These are phyloP conservation scores for Parapristionchus giblindavisi DNA, from an alignment of 2,888 invertebrate species.

Conservation along the genomic window DNA sequence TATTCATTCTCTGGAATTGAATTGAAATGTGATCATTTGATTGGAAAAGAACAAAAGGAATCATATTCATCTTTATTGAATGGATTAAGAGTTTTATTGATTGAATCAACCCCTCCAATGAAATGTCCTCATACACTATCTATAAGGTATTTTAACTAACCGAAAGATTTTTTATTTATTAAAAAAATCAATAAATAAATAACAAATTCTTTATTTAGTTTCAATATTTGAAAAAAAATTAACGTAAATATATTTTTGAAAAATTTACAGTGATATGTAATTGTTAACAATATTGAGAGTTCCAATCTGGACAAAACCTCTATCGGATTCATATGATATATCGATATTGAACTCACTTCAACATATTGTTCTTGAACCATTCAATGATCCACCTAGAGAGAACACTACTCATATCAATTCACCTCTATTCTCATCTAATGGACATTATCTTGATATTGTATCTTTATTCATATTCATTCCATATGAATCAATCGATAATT, in stretches of 20 bases:
- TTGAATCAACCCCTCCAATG: conserved; percentile 9
- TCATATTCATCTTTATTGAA: not conserved
- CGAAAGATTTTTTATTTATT: not conserved
- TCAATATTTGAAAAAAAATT: too few species aligned
- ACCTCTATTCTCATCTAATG: conserved; percentile 35
- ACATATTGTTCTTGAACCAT: conserved; percentile 47
- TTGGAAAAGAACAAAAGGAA: conserved; percentile 31
- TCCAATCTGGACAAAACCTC: conserved; percentile 40
- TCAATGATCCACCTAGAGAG: conserved; percentile 34
- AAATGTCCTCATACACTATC: conserved; percentile 40
- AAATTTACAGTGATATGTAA: too few species aligned
- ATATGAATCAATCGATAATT: not conserved
- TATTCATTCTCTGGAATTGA: conserved; percentile 43
- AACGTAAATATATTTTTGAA: too few species aligned
- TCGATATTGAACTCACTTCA: conserved; percentile 41
- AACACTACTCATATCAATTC: conserved; percentile 27
- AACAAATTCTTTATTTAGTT: too few species aligned
- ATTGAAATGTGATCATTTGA: conserved; percentile 43
- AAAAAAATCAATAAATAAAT: not conserved
- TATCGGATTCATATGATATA: conserved; percentile 42
- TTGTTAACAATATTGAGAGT: conserved; percentile 38
- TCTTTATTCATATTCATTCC: not conserved
- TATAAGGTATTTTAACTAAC: conserved; percentile 30
- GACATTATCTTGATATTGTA: conserved; percentile 31
- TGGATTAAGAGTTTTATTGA: not conserved